A percentile compares a stretch with the other conserved stretches of the same genome.
Conservation (phyloP, 2,113 vertebrate species). For the Colossoma macropomum region DNA sequence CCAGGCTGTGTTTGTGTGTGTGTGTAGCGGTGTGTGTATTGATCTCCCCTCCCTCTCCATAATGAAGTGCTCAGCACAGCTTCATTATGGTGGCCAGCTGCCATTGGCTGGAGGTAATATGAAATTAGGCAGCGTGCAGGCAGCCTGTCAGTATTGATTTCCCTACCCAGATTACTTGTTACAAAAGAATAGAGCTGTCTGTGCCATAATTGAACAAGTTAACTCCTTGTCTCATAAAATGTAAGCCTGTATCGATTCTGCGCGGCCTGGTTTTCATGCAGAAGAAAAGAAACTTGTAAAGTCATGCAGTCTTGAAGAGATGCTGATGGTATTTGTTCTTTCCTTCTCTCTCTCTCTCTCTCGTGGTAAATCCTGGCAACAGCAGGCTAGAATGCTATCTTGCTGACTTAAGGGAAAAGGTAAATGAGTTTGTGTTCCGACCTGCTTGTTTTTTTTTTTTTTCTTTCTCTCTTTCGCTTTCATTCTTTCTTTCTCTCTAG, state of each 20-base stretch:
- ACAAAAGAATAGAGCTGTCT: slow-evolving; percentile 99
- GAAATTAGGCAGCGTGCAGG: slow-evolving; percentile 94
- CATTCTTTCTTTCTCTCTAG: background rate
- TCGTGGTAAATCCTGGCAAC: slow-evolving; percentile 24
- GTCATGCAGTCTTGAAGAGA: slow-evolving; percentile 78
- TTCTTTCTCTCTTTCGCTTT: background rate
- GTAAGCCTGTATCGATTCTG: slow-evolving; percentile 94
- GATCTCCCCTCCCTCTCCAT: slow-evolving; percentile 85
- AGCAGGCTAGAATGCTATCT: slow-evolving; percentile 17
- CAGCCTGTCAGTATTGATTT: slow-evolving; percentile 98
- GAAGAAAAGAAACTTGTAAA: slow-evolving; percentile 78
- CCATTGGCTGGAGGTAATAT: slow-evolving; percentile 97
- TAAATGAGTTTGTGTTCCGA: slow-evolving; percentile 44
- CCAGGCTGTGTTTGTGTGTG: slow-evolving; percentile 48
- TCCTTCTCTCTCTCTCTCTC: slow-evolving; percentile 24
- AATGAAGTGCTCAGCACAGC: slow-evolving; percentile 96
- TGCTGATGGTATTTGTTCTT: slow-evolving; percentile 70
- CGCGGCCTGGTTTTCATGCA: slow-evolving; percentile 77
- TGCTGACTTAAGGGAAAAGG: slow-evolving; percentile 50
- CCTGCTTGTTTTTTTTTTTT: background rate
- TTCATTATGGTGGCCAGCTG: slow-evolving; percentile 87
- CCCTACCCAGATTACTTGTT: slow-evolving; percentile 99
- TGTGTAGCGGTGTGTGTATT: slow-evolving; percentile 73
- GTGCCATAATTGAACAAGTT: slow-evolving; percentile 99
- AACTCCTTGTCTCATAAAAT: slow-evolving; percentile 99